Evolutionary conservation across 2,797 vertebrate genomes (phyloP), one percentile per base, ranked within the genome.

Genomic region (Momotus momota): DNA sequence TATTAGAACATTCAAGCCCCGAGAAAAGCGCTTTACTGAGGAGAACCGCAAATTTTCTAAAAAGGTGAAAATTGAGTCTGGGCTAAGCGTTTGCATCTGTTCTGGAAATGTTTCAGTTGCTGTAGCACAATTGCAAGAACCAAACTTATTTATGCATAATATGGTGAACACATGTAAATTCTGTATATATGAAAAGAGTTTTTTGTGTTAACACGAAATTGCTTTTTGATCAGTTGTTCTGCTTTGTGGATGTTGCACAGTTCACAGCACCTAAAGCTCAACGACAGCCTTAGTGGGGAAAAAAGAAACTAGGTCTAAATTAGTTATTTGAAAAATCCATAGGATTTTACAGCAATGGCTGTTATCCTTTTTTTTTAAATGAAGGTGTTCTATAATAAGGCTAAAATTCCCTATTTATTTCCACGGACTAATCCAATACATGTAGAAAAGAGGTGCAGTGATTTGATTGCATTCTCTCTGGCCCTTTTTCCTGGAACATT

Each of bases 1-100:
- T 20, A 81, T 99, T 88, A 98, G 97, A 97, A 99, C 98, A 54
- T 99, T 99, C 94, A 96, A 97, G 60, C 99, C 99, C 14, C 98
- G 98, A 94, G 99, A 99, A 94, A 98, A 97, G 26, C 99, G 98
- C 95, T 98, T 98, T 78, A 91, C 96, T 8, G 99, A 99, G 95
- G 99, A 99, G 70, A 99, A 98, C 83, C 97, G 97, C 31, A 99
- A 99, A 95, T 98, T 99, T 95, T 99, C 98, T 93, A 99, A 99
- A 98, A 99, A 99, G 99, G 99, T 99, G 92, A 77, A 98, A 40
- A 23, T 93, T 6, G 5, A 35, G 9, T 8, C 43, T 23, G 25
- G 43, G 57, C 66, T 73, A 21, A 89, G 54, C 43, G 81, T 51
- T 66, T 6, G 2, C 18, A 17, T 82, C 31, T 52, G 6, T 57